Base-by-base conservation (phyloP, 2,888 invertebrate genomes). In the Rhamphomyia laevipes region DNA sequence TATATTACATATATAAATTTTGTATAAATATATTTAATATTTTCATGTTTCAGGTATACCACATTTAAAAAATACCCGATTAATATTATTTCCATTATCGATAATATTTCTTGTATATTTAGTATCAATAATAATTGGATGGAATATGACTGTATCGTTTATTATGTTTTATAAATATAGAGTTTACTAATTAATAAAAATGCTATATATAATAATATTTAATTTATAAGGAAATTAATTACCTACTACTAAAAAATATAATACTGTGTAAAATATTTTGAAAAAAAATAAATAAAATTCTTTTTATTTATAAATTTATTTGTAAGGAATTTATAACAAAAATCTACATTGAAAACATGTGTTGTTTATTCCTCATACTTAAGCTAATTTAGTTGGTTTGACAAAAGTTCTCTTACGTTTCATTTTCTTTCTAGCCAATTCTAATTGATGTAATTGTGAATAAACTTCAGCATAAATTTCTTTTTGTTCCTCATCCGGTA, bases 401-500 rank as follows among this genome's bases (percentile, higher is more conserved):
- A 74, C 66, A 63, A 83, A 80, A 1, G 74, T 71, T 43, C 78
- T 73, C 60, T 77, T 79, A 52, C 80, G 73, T 60, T 80, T 81
- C 61, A 77, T 67, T 54, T 77, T 77, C 58, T 74, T 76, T 47
- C 82, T 77, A 23, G 78, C 73, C 23, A 81, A 66, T 60, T 87
- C 85, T 51, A 87, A 63, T 57, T 83, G 78, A 58, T 83, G 81
- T 40, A 90, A 67, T 59, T 88, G 82, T 6, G 80, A 74, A 61
- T 85, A 79, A 3, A 95, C 81, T 71, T 95, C 92, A 2, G 81
- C 73, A 76, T 84, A 93, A 60, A 96, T 89, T 62, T 84, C 80
- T 30, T 74, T 77, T 64, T 92, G 89, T 51, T 95, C 93, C 66
- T 92, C 92, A 58, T 86, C 84, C 11, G 92, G 85, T 59, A 94